Evolutionary conservation across 2,888 invertebrate species (phyloP), one percentile per base, ranked within the genome.

Genomic region (Esperia sulphurella): DNA sequence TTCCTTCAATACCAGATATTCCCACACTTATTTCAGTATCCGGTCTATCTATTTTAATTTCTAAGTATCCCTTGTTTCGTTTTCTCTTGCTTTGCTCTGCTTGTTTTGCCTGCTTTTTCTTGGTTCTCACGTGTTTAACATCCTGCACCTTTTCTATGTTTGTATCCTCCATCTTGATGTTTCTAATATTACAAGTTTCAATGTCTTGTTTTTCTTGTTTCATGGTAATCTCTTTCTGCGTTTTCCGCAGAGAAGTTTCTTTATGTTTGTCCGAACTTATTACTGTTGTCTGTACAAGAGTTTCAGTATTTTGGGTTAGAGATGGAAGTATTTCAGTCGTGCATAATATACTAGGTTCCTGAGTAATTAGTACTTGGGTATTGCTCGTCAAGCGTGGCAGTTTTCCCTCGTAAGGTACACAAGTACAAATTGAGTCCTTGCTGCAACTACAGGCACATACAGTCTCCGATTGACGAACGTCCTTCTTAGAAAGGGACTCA

Each of bases 1-100:
- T 41, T 9, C 43, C 56, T 30, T 48, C 51, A 12, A 51, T 51
- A 14, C 55, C 57, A 10, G 54, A 53, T 9, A 69, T 59, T 14
- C 60, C 65, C 8, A 66, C 52, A 43, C 53, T 59, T 39, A 64
- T 59, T 14, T 66, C 58, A 37, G 60, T 49, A 8, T 57, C 41
- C 5, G 73, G 70, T 42, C 59, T 64, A 30, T 75, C 72, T 29
- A 78, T 71, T 39, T 63, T 68, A 12, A 77, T 77, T 41, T 76
- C 66, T 38, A 79, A 46, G 35, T 58, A 58, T 1, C 65, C 54
- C 46, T 13, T 41, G 50, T 14, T 52, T 8, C 48, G 3, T 47
- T 8, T 8, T 48, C 28, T 44, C 52, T 31, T 49, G 51, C 7
- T 48, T 53, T 21, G 28, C 50, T 42, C 9, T 39, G 35, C n/a